Percentiles rank a stretch among this genome's conserved stretches.
Evolutionary conservation across 1,140 invertebrate species (phyloP).

Genomic region (Sitophilus oryzae): DNA sequence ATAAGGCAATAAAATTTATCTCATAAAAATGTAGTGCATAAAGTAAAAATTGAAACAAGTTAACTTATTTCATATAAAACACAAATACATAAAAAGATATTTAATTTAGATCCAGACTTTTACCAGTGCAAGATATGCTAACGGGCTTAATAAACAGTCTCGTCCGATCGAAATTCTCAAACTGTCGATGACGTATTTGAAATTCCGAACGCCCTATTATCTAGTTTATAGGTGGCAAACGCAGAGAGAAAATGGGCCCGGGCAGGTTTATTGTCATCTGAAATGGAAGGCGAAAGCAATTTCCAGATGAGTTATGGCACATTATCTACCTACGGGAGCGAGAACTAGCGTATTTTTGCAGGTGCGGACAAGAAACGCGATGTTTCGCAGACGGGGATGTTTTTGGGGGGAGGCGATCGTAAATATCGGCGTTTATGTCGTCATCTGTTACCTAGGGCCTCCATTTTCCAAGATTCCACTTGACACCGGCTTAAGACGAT

Average conservation of each 20-base stretch:
- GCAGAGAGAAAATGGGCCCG: constrained; percentile 37
- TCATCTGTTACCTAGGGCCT: constrained; percentile 41
- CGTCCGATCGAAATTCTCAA: too few species aligned
- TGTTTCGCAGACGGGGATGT: constrained; percentile 29
- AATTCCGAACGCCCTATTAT: constrained; percentile 30
- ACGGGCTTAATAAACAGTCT: too few species aligned
- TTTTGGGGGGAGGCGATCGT: constrained; percentile 35
- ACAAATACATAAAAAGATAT: too few species aligned
- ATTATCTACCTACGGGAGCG: constrained; percentile 42
- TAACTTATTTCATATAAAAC: too few species aligned
- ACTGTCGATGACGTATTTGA: constrained; percentile 22
- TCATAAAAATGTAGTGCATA: too few species aligned
- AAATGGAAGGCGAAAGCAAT: constrained; percentile 44
- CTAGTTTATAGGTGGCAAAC: constrained; percentile 40
- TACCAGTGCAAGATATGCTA: too few species aligned
- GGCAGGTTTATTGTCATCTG: constrained; percentile 41
- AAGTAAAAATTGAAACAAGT: too few species aligned
- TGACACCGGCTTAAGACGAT: too few species aligned
- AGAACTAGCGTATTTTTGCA: constrained; percentile 43
- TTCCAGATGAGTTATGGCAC: constrained; percentile 41
- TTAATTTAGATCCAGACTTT: too few species aligned
- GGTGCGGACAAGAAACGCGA: constrained; percentile 36
- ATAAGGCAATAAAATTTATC: too few species aligned
- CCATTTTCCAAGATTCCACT: neutral
- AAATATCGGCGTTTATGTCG: constrained; percentile 44